Conservation (phyloP, 2,888 invertebrate genomes). For the Gerosis bhagava region DNA sequence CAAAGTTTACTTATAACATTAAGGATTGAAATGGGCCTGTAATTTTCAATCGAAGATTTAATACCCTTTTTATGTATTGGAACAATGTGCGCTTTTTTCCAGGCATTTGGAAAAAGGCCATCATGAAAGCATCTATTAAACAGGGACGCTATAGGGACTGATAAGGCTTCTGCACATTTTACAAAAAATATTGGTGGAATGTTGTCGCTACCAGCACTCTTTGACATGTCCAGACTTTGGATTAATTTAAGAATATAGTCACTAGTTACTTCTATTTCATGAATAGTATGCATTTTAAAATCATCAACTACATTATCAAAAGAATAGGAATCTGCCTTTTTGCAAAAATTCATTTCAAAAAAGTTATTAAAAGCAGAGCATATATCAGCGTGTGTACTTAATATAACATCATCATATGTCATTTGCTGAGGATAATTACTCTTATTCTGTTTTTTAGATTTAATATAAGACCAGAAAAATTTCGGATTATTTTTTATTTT, state of each 20-base stretch:
- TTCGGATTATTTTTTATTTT: conserved; percentile 15
- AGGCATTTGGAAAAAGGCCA: no score
- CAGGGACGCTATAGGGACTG: background rate
- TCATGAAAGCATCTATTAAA: conserved; percentile 1
- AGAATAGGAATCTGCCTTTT: background rate
- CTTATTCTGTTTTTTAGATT: conserved; percentile 13
- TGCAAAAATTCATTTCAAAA: conserved; percentile 1
- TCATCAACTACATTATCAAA: no score
- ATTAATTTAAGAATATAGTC: background rate
- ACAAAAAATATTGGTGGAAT: conserved; percentile 3
- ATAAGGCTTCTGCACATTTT: background rate
- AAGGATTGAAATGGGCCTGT: no score
- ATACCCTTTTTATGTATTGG: no score
- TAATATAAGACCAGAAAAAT: conserved; percentile 23
- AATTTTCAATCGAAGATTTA: no score
- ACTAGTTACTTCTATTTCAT: background rate
- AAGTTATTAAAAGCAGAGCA: conserved; percentile 2
- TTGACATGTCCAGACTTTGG: conserved; percentile 1
- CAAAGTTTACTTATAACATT: no score
- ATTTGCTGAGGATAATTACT: conserved; percentile 19
- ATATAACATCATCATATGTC: conserved; percentile 3
- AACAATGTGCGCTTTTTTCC: no score
- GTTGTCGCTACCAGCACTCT: background rate
- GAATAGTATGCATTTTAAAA: no score
- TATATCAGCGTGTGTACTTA: background rate